Conservation (phyloP, 2,888 invertebrate species). For the Digitonthophagus gazella region DNA sequence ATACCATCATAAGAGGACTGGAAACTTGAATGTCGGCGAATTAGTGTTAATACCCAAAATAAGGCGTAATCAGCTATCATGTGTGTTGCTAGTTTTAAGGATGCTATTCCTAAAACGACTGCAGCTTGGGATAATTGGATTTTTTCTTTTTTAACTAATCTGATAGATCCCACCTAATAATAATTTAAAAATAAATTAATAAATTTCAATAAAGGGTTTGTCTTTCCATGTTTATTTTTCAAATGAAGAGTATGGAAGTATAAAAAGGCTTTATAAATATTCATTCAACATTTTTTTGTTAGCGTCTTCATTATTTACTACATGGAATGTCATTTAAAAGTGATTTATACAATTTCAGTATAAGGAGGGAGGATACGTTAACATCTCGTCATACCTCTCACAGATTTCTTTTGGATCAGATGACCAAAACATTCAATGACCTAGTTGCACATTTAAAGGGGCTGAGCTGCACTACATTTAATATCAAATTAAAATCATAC, state of each 20-base stretch:
- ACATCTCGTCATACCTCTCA: too few species aligned
- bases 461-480: too few species aligned
- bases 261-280: too few species aligned
- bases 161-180: slow-evolving; percentile 58
- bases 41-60: slow-evolving; percentile 69
- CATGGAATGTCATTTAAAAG: too few species aligned
- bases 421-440: too few species aligned
- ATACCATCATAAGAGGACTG: slow-evolving; percentile 52
- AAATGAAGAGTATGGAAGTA: neutral
- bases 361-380: too few species aligned
- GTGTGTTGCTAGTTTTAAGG: slow-evolving; percentile 70
- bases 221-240: neutral
- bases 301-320: too few species aligned
- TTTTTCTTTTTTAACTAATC: slow-evolving; percentile 61
- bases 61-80: slow-evolving; percentile 76
- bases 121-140: slow-evolving; percentile 56
- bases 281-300: too few species aligned
- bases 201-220: neutral
- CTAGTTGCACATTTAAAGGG: too few species aligned
- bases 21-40: slow-evolving; percentile 53
- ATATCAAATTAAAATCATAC: too few species aligned
- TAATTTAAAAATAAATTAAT: slow-evolving; percentile 2
- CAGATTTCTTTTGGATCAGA: too few species aligned
- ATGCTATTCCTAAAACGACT: slow-evolving; percentile 62
- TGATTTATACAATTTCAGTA: too few species aligned